phyloP scores from a whole-genome alignment of 1,140 invertebrate species.

The Solenopsis invicta region DNA sequence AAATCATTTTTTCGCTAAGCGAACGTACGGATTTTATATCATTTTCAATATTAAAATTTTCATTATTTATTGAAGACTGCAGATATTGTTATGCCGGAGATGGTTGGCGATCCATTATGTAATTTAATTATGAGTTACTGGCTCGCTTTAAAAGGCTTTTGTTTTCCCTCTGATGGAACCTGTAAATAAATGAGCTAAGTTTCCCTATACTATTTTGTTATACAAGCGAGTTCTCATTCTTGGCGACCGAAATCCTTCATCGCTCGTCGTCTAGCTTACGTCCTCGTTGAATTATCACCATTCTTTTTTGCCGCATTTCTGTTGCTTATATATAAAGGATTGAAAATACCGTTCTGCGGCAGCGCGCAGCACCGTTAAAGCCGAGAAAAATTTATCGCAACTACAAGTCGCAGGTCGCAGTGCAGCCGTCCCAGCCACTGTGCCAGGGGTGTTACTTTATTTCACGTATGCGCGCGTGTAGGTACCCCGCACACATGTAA shows the following conservation, averaged over 20 bases:
- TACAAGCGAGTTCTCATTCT: not conserved
- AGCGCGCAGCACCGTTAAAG: constrained; percentile 17
- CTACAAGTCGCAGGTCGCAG: constrained; percentile 51
- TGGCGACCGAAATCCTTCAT: not conserved
- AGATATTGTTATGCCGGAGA: not conserved
- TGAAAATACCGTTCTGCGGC: constrained; percentile 48
- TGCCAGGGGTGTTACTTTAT: constrained; percentile 58
- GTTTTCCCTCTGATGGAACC: constrained; percentile 11
- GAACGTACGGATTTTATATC: constrained; percentile 5
- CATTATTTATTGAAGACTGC: constrained; percentile 10
- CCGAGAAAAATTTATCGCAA: constrained; percentile 53
- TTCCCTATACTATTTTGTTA: constrained; percentile 13
- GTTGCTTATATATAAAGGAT: constrained; percentile 57
- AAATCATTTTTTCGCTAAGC: not conserved
- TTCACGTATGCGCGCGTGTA: constrained; percentile 36
- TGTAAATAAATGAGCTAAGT: constrained; percentile 60
- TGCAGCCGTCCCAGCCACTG: constrained; percentile 43
- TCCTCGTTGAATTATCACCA: constrained; percentile 29
- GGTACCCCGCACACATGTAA: constrained; percentile 4
- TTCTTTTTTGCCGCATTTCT: constrained; percentile 34
- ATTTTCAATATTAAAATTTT: constrained; percentile 32
- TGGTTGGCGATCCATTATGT: constrained; percentile 35
- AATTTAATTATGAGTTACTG: constrained; percentile 56
- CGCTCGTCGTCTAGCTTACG: not conserved
- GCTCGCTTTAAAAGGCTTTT: constrained; percentile 41